Percentiles rank a stretch among this genome's conserved stretches.
Conservation (phyloP, 64 coral and sea anemone species). For the Pachyseris speciosa region DNA sequence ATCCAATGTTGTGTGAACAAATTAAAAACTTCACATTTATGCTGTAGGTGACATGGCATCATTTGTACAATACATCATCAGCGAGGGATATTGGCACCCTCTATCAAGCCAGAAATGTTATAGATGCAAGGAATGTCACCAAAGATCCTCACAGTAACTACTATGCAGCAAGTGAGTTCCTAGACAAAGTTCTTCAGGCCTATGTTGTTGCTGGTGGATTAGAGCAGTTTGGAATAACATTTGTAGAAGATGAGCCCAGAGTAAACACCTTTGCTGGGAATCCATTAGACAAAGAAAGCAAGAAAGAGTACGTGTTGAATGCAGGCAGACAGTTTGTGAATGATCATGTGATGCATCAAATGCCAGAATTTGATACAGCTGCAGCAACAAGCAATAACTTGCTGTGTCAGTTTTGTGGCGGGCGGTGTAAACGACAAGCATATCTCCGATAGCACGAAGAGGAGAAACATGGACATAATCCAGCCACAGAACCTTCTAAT, state of each 20-base stretch:
- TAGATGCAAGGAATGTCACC: constrained; percentile 11
- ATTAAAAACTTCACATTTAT: too few relatives aligned
- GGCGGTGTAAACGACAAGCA: not conserved
- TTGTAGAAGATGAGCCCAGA: not conserved
- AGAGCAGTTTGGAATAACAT: constrained; percentile 35
- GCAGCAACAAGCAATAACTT: not conserved
- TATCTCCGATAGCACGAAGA: not conserved
- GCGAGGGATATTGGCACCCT: constrained; percentile 18
- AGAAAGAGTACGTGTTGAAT: constrained; percentile 1
- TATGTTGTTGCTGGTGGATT: constrained; percentile 40
- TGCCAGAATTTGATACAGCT: constrained; percentile 4
- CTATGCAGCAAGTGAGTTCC: constrained; percentile 40
- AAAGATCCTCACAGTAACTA: constrained; percentile 25
- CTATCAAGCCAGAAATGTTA: not conserved
- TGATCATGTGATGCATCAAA: constrained; percentile 29
- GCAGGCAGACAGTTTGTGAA: constrained; percentile 30
- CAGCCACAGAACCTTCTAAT: not conserved
- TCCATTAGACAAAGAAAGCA: not conserved
- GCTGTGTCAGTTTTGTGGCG: constrained; percentile 27
- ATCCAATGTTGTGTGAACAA: too few relatives aligned
- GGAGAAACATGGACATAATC: constrained; percentile 9
- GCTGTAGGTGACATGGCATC: constrained; percentile 34
- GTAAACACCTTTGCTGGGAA: not conserved
- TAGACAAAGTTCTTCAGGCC: constrained; percentile 29
- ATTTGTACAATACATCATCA: constrained; percentile 15